Percentiles rank a stretch among this genome's conserved stretches.
These are phyloP conservation scores for Dicycla oo DNA, from an alignment of 2,888 invertebrate genomes.

Conservation along the genomic window DNA sequence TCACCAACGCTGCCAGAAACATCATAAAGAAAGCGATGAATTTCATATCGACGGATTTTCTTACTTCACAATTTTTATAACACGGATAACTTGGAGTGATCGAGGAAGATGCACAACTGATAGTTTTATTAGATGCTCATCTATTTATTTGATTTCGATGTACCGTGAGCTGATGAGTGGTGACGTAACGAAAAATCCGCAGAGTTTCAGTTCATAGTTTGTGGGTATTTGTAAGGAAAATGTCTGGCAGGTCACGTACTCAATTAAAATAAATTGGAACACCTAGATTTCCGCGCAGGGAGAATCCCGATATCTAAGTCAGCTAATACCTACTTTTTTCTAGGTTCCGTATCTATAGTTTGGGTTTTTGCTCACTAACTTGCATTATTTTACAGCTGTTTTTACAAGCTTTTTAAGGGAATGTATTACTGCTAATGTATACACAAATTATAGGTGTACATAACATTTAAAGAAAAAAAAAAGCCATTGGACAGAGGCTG, in stretches of 20 bases:
- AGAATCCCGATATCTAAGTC: conserved; percentile 9
- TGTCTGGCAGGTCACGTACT: conserved; percentile 33
- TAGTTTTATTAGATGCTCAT: conserved; percentile 15
- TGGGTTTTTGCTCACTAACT: not conserved
- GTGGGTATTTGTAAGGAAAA: conserved; percentile 37
- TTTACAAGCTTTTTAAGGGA: no score
- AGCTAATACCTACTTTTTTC: conserved; percentile 1
- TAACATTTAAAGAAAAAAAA: no score
- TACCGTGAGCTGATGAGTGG: conserved; percentile 2
- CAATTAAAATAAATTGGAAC: conserved; percentile 31
- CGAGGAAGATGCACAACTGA: conserved; percentile 19
- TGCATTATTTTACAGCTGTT: no score
- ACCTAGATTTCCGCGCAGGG: not conserved
- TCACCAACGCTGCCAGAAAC: conserved; percentile 37
- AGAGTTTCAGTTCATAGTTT: conserved; percentile 1
- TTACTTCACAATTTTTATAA: not conserved
- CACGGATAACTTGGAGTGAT: conserved; percentile 16
- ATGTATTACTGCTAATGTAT: no score
- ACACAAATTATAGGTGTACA: no score
- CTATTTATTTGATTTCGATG: conserved; percentile 44
- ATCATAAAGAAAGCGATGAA: conserved; percentile 41
- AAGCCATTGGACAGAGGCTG: no score
- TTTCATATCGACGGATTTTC: conserved; percentile 45
- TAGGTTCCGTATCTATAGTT: conserved; percentile 3
- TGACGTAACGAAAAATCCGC: conserved; percentile 22